phyloP scores from a whole-genome alignment of 2,797 vertebrate species.

The Halcyon badia region DNA sequence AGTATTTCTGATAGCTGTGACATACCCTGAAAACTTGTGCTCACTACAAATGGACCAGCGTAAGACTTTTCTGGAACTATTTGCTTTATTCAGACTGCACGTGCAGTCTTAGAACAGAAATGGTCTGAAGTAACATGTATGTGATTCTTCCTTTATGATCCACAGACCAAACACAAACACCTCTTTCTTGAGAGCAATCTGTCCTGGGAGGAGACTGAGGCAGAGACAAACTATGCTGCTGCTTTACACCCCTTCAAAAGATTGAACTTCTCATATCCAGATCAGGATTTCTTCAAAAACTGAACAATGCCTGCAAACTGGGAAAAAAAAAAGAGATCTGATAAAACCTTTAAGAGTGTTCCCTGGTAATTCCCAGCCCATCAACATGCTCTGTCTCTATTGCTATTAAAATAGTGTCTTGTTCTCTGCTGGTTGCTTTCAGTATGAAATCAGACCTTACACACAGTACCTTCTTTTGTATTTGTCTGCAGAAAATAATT shows the following conservation, averaged over 20 bases:
- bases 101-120: background rate
- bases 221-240: background rate
- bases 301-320: background rate
- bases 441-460: constrained; percentile 1
- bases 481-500: background rate
- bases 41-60: background rate
- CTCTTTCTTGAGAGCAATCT: background rate
- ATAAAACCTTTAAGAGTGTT: background rate
- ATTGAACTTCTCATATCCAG: background rate
- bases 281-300: background rate
- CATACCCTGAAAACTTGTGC: background rate
- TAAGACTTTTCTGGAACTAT: background rate
- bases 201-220: background rate
- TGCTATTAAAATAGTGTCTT: background rate
- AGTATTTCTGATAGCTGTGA: background rate
- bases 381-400: background rate
- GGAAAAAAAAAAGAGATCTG: background rate
- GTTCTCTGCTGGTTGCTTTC: background rate
- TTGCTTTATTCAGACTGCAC: background rate
- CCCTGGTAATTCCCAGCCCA: background rate
- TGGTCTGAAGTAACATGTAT: background rate
- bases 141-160: background rate
- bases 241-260: background rate
- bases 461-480: background rate
- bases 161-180: background rate